Evolutionary conservation across 2,113 vertebrate species (phyloP), one percentile per base, ranked within the genome.

Genomic region (Pangasianodon gigas): DNA sequence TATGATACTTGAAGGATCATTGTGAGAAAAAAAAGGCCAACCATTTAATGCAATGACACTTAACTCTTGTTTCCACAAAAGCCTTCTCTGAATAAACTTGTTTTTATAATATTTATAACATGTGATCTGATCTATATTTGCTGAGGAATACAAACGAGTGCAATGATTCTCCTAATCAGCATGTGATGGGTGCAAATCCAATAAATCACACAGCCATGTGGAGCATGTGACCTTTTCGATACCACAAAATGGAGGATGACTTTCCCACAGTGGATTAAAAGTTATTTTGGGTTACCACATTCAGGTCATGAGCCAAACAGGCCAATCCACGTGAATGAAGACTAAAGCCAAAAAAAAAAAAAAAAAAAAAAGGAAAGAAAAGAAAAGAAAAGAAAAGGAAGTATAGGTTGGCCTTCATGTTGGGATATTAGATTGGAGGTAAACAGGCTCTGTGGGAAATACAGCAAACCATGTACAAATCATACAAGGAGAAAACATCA

Each of bases 11-110:
- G 89, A 92, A 91, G 69, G 85, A 91, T 86, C 21, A 48, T 77
- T 91, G 89, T 88, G 74, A 87, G 62, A 82, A 79, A 89, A 89
- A 71, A 54, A 84, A 75, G 85, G 85, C 87, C 65, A 87, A 67
- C 71, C 74, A 71, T 58, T 90, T 89, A 65, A 77, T 67, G 24
- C 58, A 79, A 56, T 88, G 90, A 58, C 90, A 90, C 77, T 37
- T 85, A 90, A 60, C n/a, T 90, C 84, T 67, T 90, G 85, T 90
- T 37, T 26, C 87, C 75, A 56, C 90, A 77, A 91, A 87, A 41
- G 90, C 10, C 65, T 92, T 91, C 87, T 91, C 85, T 84, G 81
- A 93, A 93, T 94, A 93, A 93, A 93, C 82, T 82, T 87, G 90
- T 93, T 93, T 93, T 92, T 93, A 93, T 84, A 91, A 87, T 71